phyloP scores from a whole-genome alignment of 1,140 invertebrate genomes.

The Kradibia gibbosae region DNA sequence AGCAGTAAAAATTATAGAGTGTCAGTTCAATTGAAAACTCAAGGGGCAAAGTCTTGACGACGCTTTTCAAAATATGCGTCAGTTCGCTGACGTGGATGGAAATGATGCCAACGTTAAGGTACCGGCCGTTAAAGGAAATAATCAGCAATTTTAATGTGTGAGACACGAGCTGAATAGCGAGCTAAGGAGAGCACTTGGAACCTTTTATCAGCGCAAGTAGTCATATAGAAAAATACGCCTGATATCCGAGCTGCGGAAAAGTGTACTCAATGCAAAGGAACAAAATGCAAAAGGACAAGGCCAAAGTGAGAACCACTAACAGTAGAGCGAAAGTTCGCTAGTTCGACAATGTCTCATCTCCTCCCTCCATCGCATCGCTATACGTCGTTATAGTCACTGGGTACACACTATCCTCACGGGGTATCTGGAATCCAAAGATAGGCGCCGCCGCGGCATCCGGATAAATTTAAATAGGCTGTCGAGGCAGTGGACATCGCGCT shows the following conservation, averaged over 20 bases:
- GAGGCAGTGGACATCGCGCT: background rate
- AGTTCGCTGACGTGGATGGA: too few species aligned
- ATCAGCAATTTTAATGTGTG: background rate
- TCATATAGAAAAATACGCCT: too few species aligned
- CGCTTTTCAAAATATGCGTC: too few species aligned
- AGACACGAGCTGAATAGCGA: background rate
- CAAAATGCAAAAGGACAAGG: background rate
- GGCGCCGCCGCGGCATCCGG: background rate
- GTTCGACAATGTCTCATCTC: background rate
- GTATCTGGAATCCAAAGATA: slow-evolving; percentile 8
- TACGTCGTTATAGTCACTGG: background rate
- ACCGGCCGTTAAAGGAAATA: background rate
- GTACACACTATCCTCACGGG: background rate
- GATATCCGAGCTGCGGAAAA: too few species aligned
- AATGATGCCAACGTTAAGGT: background rate
- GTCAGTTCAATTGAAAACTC: too few species aligned
- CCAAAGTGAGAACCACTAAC: background rate
- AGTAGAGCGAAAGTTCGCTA: background rate
- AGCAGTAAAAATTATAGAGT: too few species aligned
- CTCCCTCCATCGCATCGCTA: too few species aligned
- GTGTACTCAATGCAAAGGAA: too few species aligned
- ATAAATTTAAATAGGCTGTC: background rate
- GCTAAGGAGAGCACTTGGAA: background rate
- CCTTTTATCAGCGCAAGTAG: too few species aligned
- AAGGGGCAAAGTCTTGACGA: too few species aligned